A percentile compares a stretch with the other conserved stretches of the same genome.
Conservation (phyloP, 1,140 invertebrate species). For the Platyscapa corneri region DNA sequence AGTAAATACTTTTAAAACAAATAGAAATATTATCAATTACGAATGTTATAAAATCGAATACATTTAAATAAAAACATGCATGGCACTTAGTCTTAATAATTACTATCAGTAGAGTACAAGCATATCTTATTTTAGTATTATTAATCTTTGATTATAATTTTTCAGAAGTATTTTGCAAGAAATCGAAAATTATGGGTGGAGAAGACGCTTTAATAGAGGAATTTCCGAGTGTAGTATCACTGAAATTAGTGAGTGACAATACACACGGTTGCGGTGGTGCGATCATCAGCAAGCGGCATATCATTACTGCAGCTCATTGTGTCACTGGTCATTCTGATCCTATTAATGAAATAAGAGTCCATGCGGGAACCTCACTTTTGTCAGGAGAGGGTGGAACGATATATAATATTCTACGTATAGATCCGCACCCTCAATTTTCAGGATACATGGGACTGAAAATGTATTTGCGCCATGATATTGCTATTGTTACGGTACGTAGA, state of each 20-base stretch:
- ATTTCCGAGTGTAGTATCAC: not conserved
- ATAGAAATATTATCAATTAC: too few species aligned
- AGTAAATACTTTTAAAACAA: too few species aligned
- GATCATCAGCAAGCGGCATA: not conserved
- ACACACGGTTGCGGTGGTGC: not conserved
- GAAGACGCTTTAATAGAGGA: not conserved
- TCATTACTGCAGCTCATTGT: slow-evolving; percentile 11
- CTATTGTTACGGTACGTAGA: not conserved
- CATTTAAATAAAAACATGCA: too few species aligned
- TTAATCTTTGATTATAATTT: not conserved
- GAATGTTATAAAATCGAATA: too few species aligned
- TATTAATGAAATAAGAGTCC: not conserved
- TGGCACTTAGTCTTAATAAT: too few species aligned
- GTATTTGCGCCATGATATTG: not conserved
- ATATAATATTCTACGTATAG: not conserved
- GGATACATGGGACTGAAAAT: not conserved
- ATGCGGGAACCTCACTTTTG: not conserved
- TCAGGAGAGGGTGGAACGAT: not conserved
- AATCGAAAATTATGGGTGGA: not conserved
- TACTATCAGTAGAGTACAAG: too few species aligned
- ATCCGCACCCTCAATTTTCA: not conserved
- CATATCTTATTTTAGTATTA: too few species aligned
- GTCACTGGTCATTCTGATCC: not conserved
- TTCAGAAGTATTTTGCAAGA: not conserved
- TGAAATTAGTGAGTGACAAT: not conserved